Base-by-base conservation (phyloP, 2,797 vertebrate genomes). In the Nyctalus aviator region DNA sequence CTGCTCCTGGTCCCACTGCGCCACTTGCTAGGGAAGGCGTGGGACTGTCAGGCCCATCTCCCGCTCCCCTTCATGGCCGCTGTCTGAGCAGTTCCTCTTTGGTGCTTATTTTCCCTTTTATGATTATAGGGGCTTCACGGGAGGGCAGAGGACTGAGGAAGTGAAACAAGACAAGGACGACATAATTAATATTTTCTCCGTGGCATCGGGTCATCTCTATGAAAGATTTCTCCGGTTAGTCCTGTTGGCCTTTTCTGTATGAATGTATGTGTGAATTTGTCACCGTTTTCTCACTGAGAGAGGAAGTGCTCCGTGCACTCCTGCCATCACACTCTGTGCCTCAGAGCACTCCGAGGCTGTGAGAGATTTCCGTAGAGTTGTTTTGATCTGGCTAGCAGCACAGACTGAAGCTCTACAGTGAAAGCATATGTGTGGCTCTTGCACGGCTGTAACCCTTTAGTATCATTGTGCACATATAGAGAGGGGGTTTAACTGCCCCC, bases 121-220 rank as follows among this genome's bases (percentile, higher is more conserved):
- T 78, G 97, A 92, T 93, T 95, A 5, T 2, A 99, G 99, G 98
- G 99, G 99, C 20, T 99, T 99, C 97, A 98, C 99, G 0, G 99
- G 99, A 37, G 98, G 98, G 93, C 98, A 98, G 53, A 99, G 99
- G 97, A 97, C 98, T 6, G 99, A 99, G 93, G 99, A 99, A 85
- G 95, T 97, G 25, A 99, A 99, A 97, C 99, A 98, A 94, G 99
- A 99, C 77, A 99, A 99, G 94, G 99, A 99, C 4, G 98, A 99
- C 57, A 98, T 99, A 59, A 98, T 99, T 96, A 99, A 99, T 97
- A 99, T 99, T 96, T 99, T 99, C 98, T 99, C 99, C 0, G 98
- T 99, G 97, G 99, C 99, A 71, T 99, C 99, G 5, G 99, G 99
- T 95, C 99, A 99, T 97, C 98, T 99, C 0, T 99, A 99, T 4